phyloP scores from a whole-genome alignment of 2,113 vertebrate genomes.

The Gallinago undulata region DNA sequence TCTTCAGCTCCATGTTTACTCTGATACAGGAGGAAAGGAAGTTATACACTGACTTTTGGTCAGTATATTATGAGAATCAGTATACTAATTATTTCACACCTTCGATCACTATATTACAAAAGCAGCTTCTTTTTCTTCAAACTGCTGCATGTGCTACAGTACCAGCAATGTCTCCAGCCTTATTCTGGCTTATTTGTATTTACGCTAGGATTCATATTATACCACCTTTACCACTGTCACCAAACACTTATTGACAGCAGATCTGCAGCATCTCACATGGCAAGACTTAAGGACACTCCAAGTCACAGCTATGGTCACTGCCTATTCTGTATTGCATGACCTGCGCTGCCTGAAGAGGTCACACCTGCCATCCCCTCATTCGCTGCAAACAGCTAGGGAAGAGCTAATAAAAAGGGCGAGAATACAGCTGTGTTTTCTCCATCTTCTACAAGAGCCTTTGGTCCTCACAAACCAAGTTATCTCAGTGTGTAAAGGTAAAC shows the following conservation, averaged over 20 bases:
- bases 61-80: neutral
- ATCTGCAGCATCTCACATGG: neutral
- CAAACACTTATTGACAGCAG: neutral
- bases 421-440: neutral
- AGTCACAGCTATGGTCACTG: neutral
- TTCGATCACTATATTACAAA: neutral
- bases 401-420: neutral
- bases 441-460: neutral
- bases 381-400: neutral
- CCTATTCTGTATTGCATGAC: neutral
- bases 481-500: neutral
- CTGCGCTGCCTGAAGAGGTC: neutral
- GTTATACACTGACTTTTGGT: accelerated
- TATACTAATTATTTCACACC: neutral
- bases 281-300: neutral
- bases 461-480: neutral
- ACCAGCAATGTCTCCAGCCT: neutral
- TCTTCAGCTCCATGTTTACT: neutral
- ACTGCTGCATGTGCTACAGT: neutral
- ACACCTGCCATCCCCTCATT: neutral
- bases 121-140: neutral
- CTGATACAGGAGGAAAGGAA: neutral
- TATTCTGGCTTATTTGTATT: neutral
- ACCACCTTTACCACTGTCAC: neutral
- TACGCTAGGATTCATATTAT: neutral